These are phyloP conservation scores for Myotis davidii DNA, from an alignment of 2,113 vertebrate species.

Conservation along the genomic window DNA sequence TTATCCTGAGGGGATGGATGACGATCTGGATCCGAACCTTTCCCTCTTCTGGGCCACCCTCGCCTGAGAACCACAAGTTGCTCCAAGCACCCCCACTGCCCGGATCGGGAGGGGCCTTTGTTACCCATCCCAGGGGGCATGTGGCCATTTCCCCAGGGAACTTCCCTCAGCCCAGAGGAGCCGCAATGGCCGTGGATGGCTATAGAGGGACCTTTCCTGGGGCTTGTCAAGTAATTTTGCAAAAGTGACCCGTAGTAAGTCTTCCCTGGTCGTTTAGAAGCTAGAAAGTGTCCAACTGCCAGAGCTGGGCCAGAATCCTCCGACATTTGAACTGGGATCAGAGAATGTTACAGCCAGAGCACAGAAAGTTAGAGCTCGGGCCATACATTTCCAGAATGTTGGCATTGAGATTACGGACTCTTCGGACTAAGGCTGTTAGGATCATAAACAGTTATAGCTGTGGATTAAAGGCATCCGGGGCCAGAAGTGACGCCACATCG, in stretches of 20 bases:
- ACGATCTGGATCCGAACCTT: neutral
- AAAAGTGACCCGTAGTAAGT: neutral
- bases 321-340: neutral
- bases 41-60: neutral
- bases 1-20: neutral
- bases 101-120: neutral
- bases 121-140: neutral
- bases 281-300: neutral
- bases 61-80: neutral
- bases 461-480: neutral
- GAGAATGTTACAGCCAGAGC: neutral
- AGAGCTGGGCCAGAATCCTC: neutral
- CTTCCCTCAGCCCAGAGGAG: neutral
- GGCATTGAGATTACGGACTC: neutral
- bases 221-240: neutral
- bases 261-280: neutral
- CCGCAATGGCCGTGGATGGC: neutral
- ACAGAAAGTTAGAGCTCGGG: neutral
- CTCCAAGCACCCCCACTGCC: neutral
- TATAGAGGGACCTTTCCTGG: neutral
- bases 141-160: neutral
- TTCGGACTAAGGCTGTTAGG: neutral
- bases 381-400: slow-evolving; percentile 32
- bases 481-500: neutral
- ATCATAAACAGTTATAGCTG: neutral